phyloP scores from a whole-genome alignment of 2,888 invertebrate genomes.

The Nomada goodeniana region DNA sequence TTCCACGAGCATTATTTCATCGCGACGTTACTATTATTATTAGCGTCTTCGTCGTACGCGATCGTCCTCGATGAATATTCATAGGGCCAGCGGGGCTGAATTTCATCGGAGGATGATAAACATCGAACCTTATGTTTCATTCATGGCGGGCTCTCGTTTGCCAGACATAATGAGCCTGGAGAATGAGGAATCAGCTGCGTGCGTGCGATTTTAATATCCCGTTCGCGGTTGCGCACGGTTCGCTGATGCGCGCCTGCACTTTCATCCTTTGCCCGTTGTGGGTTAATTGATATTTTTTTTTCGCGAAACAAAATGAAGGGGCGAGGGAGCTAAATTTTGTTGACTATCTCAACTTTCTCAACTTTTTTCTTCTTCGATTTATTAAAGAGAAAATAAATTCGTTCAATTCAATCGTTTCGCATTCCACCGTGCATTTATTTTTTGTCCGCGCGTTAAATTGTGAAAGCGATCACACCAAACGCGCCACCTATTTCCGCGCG shows the following conservation, averaged over 20 bases:
- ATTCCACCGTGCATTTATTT: too few relatives aligned
- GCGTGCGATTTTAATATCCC: conserved; percentile 24
- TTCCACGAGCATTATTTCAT: conserved; percentile 36
- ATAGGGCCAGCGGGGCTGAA: conserved; percentile 40
- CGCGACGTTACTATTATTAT: conserved; percentile 52
- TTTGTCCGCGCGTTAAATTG: too few relatives aligned
- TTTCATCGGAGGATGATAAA: conserved; percentile 50
- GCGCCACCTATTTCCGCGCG: too few relatives aligned
- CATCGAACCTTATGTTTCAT: conserved; percentile 58
- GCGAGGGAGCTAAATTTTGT: not conserved
- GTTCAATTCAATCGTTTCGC: too few relatives aligned
- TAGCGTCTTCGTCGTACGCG: not conserved
- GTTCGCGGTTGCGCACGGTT: not conserved
- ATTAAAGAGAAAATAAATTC: too few relatives aligned
- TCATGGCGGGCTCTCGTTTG: conserved; percentile 35
- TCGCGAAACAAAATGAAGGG: not conserved
- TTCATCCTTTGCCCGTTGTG: not conserved
- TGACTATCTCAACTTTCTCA: too few relatives aligned
- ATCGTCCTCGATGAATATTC: conserved; percentile 71
- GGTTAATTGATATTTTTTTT: conserved; percentile 1
- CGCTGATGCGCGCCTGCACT: not conserved
- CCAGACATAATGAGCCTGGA: conserved; percentile 19
- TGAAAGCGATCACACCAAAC: too few relatives aligned
- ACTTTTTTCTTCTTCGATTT: too few relatives aligned
- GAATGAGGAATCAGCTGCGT: conserved; percentile 27